phyloP scores from a whole-genome alignment of 2,888 invertebrate genomes.

The Pelosia muscerda region DNA sequence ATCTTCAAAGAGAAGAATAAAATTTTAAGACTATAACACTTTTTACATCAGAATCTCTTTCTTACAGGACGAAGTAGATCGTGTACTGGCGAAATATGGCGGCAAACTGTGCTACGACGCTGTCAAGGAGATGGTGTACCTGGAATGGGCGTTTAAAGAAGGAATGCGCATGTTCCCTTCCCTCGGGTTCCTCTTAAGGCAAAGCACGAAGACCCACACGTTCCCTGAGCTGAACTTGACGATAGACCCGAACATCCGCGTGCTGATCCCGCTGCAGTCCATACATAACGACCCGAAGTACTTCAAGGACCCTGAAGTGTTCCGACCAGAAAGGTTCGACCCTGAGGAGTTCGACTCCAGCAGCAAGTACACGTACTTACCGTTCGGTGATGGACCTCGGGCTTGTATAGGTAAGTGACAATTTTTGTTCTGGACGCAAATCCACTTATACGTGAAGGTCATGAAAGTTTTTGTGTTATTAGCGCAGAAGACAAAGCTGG shows the following conservation, averaged over 20 bases:
- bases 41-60: background rate
- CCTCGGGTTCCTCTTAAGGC: slow-evolving; percentile 52
- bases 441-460: no score
- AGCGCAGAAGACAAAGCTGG: no score
- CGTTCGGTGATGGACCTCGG: slow-evolving; percentile 50
- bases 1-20: background rate
- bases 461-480: no score
- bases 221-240: slow-evolving; percentile 41
- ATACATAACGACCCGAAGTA: slow-evolving; percentile 42
- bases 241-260: slow-evolving; percentile 29
- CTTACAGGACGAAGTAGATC: slow-evolving; percentile 60
- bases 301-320: slow-evolving; percentile 48
- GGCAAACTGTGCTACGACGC: slow-evolving; percentile 60
- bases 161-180: slow-evolving; percentile 58
- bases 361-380: slow-evolving; percentile 45
- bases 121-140: slow-evolving; percentile 57
- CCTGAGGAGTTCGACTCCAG: slow-evolving; percentile 36
- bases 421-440: background rate
- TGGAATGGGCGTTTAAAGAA: slow-evolving; percentile 60
- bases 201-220: slow-evolving; percentile 46
- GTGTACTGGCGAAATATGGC: slow-evolving; percentile 52
- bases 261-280: slow-evolving; percentile 47
- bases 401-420: slow-evolving; percentile 46
- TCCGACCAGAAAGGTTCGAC: slow-evolving; percentile 51
- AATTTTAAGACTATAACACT: background rate